Evolutionary conservation across 2,888 invertebrate species (phyloP).

Genomic region (Chirona hameri): DNA sequence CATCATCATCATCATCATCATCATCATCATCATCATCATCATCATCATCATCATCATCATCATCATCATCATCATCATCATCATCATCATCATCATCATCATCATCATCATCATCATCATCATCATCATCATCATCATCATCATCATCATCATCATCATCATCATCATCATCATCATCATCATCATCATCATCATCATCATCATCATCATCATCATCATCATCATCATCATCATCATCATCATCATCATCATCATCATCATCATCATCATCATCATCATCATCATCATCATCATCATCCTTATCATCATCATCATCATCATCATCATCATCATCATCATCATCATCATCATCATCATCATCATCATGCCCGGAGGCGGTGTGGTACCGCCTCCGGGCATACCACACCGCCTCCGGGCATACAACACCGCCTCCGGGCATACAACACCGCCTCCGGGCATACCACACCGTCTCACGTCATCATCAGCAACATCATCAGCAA

Average conservation of each 20-base stretch:
- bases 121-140: not conserved
- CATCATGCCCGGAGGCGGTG: not conserved
- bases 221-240: slow-evolving; percentile 12
- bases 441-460: too few species aligned
- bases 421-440: too few species aligned
- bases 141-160: slow-evolving; percentile 22
- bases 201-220: slow-evolving; percentile 12
- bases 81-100: not conserved
- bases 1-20: slow-evolving; percentile 22
- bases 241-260: slow-evolving; percentile 22
- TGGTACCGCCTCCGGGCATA: not conserved
- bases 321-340: slow-evolving; percentile 22
- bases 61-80: not conserved
- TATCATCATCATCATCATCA: too few species aligned
- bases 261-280: slow-evolving; percentile 22
- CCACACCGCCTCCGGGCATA: too few species aligned
- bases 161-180: slow-evolving; percentile 22
- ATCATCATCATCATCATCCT: too few species aligned
- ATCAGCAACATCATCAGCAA: too few species aligned
- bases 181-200: slow-evolving; percentile 22
- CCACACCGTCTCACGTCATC: too few species aligned
- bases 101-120: not conserved
- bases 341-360: slow-evolving; percentile 22
- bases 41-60: not conserved
- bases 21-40: not conserved